Evolutionary conservation across 2,888 invertebrate species (phyloP), one percentile per base, ranked within the genome.

Genomic region (Stenurella melanura): DNA sequence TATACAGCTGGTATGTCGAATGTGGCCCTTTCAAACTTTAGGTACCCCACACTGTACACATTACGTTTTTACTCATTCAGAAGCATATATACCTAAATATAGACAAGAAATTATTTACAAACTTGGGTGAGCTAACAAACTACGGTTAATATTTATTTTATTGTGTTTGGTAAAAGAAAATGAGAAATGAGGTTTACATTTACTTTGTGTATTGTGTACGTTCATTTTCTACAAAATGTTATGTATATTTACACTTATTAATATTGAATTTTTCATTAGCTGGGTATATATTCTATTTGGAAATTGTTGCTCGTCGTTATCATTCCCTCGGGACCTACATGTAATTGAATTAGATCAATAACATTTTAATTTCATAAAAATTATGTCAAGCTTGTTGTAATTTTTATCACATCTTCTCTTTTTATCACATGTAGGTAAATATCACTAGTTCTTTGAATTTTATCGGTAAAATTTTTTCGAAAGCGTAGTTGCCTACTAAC

Each of bases 91-190:
- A 26, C 21, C 21, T 26, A 68, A 54, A 64, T 64, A 64, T 64
- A 17, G 54, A 50, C 26, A 30, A 30, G 54, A 61, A 71, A 71
- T 71, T 61, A 61, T 71, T 63, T 63, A 71, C 61, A 21, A 60
- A 71, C 60, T 38, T 42, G 42, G n/a, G 17, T 57, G 54, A 42
- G 71, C 50, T 60, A 61, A 26, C 61, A 61, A 61, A 60, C 21
- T 69, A 38, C 1, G 17, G 18, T 64, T 78, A 75, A 73, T 78
- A 78, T 78, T 78, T 78, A 75, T 74, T 72, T 67, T 69, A 57
- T 73, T 69, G 73, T 75, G 78, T 78, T 78, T 75, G 75, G 70
- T 73, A 66, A 78, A 78, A 78, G 78, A 78, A 78, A 75, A 78
- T 70, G 73, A 73, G 78, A 70, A 70, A 38, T 38, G 73, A 26